Evolutionary conservation across 2,113 vertebrate species (phyloP), one percentile per base, ranked within the genome.

Genomic region (Paracanthobrama guichenoti): DNA sequence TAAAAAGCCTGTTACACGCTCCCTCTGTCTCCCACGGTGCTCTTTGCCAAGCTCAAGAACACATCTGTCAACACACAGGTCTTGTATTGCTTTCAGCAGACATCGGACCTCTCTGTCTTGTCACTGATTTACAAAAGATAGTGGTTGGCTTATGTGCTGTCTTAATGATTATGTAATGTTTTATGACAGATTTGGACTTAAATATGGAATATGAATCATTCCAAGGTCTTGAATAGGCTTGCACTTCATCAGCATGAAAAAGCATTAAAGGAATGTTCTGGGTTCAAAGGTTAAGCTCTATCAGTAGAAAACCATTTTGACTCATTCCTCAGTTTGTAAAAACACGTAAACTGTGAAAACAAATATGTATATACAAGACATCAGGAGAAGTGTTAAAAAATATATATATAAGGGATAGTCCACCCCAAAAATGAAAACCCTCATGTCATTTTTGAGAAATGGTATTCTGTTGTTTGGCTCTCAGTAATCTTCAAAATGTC

Each of bases 51-150:
- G 28, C 16, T 76, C 26, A 46, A 72, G 42, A 72, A 72, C 39
- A 24, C 42, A 6, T 46, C 50, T n/a, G 74, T 77, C 71, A 57
- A 57, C 50, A 77, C 28, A 77, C 50, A 6, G 28, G 16, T 12
- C 50, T 55, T 77, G 14, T 57, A 10, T 77, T 77, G 28, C 28
- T 57, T 76, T 76, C 26, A 55, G 74, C 10, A n/a, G 18, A 39
- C 18, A 0, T 55, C 10, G 11, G 50, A 12, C 74, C 26, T 31
- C 18, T 39, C 75, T 60, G 75, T 59, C 55, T 78, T 13, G 5
- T n/a, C 16, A 53, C 31, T 78, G 53, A 44, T 46, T 46, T 28
- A 79, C n/a, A 62, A 79, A 79, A 79, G 31, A 59, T 53, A 59
- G 20, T 14, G 75, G 57, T 64, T 64, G 77, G 24, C 12, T 24